These are phyloP conservation scores for Mormyrus hasselquistii DNA, from an alignment of 2,797 vertebrate genomes.

Conservation along the genomic window DNA sequence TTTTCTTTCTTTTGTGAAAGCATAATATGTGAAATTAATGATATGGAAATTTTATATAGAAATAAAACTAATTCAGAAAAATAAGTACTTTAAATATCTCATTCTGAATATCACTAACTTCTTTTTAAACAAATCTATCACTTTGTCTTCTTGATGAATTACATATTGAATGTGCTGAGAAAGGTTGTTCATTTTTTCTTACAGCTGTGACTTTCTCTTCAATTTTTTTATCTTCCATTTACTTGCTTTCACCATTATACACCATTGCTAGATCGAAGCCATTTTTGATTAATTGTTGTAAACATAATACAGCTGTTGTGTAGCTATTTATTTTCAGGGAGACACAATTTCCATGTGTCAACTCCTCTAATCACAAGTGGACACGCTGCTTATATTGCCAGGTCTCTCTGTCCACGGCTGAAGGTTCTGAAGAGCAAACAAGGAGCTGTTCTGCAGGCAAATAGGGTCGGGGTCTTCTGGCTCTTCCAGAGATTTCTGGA, in stretches of 20 bases:
- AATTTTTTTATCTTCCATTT: background rate
- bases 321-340: background rate
- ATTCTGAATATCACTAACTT: background rate
- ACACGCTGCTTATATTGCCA: slow-evolving; percentile 82
- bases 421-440: slow-evolving; percentile 93
- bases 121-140: background rate
- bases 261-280: background rate
- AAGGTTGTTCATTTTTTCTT: background rate
- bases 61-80: background rate
- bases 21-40: background rate
- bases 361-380: slow-evolving; percentile 70
- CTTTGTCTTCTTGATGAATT: background rate
- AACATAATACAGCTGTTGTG: background rate
- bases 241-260: background rate
- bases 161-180: background rate
- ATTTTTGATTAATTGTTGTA: background rate
- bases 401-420: slow-evolving; percentile 93
- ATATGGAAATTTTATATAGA: background rate
- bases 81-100: background rate
- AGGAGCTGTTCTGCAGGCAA: slow-evolving; percentile 93
- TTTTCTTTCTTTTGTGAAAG: background rate
- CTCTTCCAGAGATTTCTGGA: slow-evolving; percentile 92
- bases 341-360: background rate
- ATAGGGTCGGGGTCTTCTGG: slow-evolving; percentile 85
- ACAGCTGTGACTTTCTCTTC: background rate